Evolutionary conservation across 1,140 invertebrate species (phyloP), one percentile per base, ranked within the genome.

Genomic region (Drosophila oshimai): DNA sequence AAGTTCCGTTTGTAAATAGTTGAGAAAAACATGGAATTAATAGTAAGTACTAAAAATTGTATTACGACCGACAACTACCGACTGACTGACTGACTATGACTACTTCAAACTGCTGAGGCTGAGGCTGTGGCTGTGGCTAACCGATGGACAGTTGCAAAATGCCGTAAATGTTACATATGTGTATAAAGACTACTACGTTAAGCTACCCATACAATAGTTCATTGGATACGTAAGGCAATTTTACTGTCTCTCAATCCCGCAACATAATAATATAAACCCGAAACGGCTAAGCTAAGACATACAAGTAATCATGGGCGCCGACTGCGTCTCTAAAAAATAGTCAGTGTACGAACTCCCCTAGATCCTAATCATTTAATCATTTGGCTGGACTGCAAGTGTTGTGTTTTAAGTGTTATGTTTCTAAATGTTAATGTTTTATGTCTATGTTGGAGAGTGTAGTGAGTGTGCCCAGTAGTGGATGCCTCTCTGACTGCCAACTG

Each of bases 171-270:
- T 60, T 67, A 71, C 22, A 22, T 22, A 44, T 44, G 41, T 83
- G 75, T 86, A 79, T 72, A 74, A 84, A 84, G 68, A 64, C 41
- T 41, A 54, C 31, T 51, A 54, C 61, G 36, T 46, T 74, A 67
- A 74, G 60, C 80, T 86, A 86, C 61, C 78, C 74, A 80, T 86
- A 87, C 61, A 87, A 75, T 86, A 84, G 81, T 84, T 86, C 53
- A 69, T 75, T 65, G 53, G 47, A 72, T 73, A 83, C 53, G 73
- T 86, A 86, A 86, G 80, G 80, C 80, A 80, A 86, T 87, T 69
- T 86, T 57, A 87, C 71, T 69, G 41, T 61, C 72, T 61, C 72
- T 68, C 51, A 78, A 78, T 73, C 33, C 57, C 60, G 60, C 42
- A 67, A 67, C 62, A 50, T 29, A 67, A 68, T 34, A 67, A 67